Evolutionary conservation across 2,888 invertebrate species (phyloP), one percentile per base, ranked within the genome.

Genomic region (Pseudoips prasinana): DNA sequence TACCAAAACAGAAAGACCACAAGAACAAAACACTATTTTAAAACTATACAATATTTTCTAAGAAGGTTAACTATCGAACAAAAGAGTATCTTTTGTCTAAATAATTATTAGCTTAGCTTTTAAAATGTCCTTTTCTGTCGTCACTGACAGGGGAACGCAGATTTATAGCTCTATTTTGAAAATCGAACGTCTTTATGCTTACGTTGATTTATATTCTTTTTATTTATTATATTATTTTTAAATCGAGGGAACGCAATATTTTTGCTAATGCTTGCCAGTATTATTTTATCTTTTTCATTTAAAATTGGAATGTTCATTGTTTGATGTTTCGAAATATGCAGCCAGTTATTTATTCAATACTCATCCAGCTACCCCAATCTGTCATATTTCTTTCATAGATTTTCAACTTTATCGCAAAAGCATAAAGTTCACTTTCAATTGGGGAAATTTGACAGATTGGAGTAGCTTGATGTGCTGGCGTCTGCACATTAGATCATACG

Each of bases 1-100:
- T 79, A 73, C 53, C 57, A 67, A 79, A 82, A 81, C 73, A 80
- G 67, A 60, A 60, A 60, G 58, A 79, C 81, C 81, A 56, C 82
- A 77, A 62, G 58, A 62, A 74, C 42, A 57, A 52, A 57, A 56
- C 44, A 49, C 57, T 56, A 38, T 59, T 56, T 59, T 57, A 59
- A 55, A 60, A 64, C 61, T 57, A 53, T 39, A 45, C 58, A 54
- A 46, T 40, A 43, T 48, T 55, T 77, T 75, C 78, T 60, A 10
- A 55, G 77, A 76, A 77, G 65, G 66, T 54, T 61, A 53, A 48
- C 40, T 49, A 22, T 34, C 18, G 4, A 10, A 49, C 51, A 44
- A 58, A 55, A 44, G 38, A 27, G 11, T 28, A 14, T 37, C 47
- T 42, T 48, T 64, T 64, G 64, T 68, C 54, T 46, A 45, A 50